These are phyloP conservation scores for human (Homo sapiens) DNA, from an alignment of 2,113 vertebrate genomes.

Conservation along the genomic window GRCh38 chr20:24406001-24406500, in stretches of 20 bases:
- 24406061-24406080: neutral
- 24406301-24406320: neutral
- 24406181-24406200: neutral
- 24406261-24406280: neutral
- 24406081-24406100: neutral
- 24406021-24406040: neutral
- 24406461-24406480: neutral
- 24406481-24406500: neutral
- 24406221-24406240: neutral
- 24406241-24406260: neutral
- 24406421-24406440: neutral
- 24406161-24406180: neutral
- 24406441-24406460: neutral
- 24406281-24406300: neutral
- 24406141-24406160: neutral
- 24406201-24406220: neutral
- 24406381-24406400: neutral
- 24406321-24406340: neutral
- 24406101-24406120: neutral
- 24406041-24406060: neutral
- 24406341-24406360: neutral
- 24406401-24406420: neutral
- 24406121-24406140: neutral
- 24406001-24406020: neutral
- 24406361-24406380: neutral